These are phyloP conservation scores for Octomys mimax DNA, from an alignment of 2,797 vertebrate species.

Conservation along the genomic window DNA sequence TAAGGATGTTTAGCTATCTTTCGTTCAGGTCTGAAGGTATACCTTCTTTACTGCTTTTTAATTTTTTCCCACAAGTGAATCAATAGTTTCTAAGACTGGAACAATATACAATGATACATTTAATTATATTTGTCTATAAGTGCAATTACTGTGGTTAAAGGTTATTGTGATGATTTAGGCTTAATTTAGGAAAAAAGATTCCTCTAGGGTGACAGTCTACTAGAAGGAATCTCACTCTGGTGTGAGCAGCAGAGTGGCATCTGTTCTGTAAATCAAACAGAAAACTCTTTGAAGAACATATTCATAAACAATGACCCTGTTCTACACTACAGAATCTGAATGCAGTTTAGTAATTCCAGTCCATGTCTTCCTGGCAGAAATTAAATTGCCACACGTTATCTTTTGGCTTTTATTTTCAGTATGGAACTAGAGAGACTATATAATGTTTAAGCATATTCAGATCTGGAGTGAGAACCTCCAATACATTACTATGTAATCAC, in stretches of 20 bases:
- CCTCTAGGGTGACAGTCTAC: background rate
- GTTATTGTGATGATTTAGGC: background rate
- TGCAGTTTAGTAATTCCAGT: background rate
- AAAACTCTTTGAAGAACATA: background rate
- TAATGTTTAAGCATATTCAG: background rate
- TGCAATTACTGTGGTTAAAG: background rate
- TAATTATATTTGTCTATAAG: constrained; percentile 19
- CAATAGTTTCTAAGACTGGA: background rate
- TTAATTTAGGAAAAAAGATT: background rate
- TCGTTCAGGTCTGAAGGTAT: background rate
- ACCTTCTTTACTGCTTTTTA: background rate
- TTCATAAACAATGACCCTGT: background rate
- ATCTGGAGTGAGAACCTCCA: background rate
- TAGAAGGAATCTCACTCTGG: background rate
- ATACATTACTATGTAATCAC: background rate
- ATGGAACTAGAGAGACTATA: background rate
- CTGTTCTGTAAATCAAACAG: background rate
- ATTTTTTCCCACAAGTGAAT: background rate
- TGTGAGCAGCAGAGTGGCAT: rapidly evolving
- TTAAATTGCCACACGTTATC: background rate
- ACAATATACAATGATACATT: background rate
- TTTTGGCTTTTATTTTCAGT: background rate
- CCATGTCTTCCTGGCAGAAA: background rate
- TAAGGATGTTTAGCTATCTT: background rate
- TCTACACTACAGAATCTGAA: background rate